A percentile compares a stretch with the other conserved stretches of the same genome.
These are phyloP conservation scores for Xanthia togata DNA, from an alignment of 2,888 invertebrate genomes.

Conservation along the genomic window DNA sequence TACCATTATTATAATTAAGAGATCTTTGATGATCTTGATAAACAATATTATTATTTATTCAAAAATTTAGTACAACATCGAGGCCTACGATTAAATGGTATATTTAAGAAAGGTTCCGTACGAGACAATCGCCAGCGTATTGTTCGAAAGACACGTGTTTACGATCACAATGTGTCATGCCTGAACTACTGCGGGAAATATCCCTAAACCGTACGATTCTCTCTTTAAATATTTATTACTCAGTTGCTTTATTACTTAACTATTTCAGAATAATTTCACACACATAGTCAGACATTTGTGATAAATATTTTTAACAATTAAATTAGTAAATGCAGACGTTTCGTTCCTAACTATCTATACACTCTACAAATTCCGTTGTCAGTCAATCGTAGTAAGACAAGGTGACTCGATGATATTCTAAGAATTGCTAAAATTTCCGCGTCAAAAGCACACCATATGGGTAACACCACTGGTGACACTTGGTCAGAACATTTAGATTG, in stretches of 20 bases:
- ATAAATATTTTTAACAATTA: conserved; percentile 69
- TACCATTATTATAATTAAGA: conserved; percentile 58
- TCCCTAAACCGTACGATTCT: conserved; percentile 32
- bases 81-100: conserved; percentile 48
- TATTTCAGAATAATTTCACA: conserved; percentile 56
- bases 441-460: conserved; percentile 31
- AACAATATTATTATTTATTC: conserved; percentile 46
- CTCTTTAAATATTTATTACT: conserved; percentile 40
- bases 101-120: conserved; percentile 22
- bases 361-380: conserved; percentile 68
- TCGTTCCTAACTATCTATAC: conserved; percentile 69
- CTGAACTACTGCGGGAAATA: conserved; percentile 46
- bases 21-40: conserved; percentile 61
- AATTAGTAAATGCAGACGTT: conserved; percentile 78
- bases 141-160: conserved; percentile 14
- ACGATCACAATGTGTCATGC: conserved; percentile 9
- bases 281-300: conserved; percentile 63
- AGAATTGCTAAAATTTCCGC: conserved; percentile 42
- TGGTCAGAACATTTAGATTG: conserved; percentile 48
- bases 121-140: conserved; percentile 30
- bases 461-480: conserved; percentile 70
- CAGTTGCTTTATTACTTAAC: conserved; percentile 46
- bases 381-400: conserved; percentile 58
- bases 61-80: conserved; percentile 52
- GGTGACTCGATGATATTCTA: conserved; percentile 46